phyloP scores from a whole-genome alignment of 2,797 vertebrate species.

The Psittacula echo region DNA sequence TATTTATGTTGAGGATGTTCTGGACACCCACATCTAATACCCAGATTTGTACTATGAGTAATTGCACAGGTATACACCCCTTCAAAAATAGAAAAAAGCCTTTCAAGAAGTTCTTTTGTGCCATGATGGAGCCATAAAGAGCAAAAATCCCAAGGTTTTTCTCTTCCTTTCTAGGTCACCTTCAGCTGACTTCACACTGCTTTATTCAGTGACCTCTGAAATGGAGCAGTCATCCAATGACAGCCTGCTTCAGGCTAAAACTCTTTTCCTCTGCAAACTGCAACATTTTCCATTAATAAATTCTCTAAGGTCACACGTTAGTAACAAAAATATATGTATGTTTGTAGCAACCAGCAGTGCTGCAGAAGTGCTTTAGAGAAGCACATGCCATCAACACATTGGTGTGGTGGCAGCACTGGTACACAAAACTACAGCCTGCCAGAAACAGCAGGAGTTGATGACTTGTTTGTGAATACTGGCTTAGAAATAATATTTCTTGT shows the following conservation, averaged over 20 bases:
- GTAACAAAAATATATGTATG: not conserved
- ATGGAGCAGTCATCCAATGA: not conserved
- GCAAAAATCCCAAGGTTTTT: not conserved
- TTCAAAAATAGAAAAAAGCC: not conserved
- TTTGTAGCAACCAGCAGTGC: not conserved
- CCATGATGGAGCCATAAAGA: not conserved
- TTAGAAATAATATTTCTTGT: not conserved
- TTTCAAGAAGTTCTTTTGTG: not conserved
- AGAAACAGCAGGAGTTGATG: not conserved
- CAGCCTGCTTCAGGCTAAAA: slow-evolving; percentile 27
- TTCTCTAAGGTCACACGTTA: not conserved
- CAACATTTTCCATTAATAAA: not conserved
- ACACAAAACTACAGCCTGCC: not conserved
- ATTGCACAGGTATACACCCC: not conserved
- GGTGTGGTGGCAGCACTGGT: not conserved
- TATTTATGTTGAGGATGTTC: not conserved
- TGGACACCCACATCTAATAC: not conserved
- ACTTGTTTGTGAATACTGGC: not conserved
- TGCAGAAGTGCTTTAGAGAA: not conserved
- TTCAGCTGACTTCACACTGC: slow-evolving; percentile 36
- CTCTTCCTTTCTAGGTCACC: slow-evolving; percentile 14
- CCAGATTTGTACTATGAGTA: not conserved
- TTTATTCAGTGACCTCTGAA: not conserved
- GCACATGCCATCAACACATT: not conserved
- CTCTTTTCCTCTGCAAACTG: not conserved